Conservation (phyloP, 2,113 vertebrate species). For the Labrus mixtus region DNA sequence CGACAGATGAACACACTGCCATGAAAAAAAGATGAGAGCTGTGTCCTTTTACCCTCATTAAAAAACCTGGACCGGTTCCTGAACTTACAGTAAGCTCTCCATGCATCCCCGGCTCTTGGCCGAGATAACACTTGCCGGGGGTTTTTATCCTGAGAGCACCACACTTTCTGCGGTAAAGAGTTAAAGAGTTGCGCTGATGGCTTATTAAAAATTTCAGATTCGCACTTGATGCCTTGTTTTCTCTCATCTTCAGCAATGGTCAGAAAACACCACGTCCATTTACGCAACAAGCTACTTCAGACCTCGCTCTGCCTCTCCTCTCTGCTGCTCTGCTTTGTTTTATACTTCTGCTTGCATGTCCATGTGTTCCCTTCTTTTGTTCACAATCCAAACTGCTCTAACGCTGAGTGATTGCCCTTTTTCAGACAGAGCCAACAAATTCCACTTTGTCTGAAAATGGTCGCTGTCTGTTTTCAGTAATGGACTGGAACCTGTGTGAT, state of each 20-base stretch:
- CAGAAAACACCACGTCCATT: constrained; percentile 31
- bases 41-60: constrained; percentile 68
- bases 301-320: not conserved
- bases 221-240: constrained; percentile 43
- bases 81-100: constrained; percentile 25
- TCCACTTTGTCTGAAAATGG: constrained; percentile 43
- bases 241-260: constrained; percentile 26
- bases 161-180: constrained; percentile 38
- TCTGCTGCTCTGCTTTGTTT: constrained; percentile 23
- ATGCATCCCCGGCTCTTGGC: constrained; percentile 11
- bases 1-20: constrained; percentile 36
- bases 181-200: constrained; percentile 59
- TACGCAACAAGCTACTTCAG: constrained; percentile 11
- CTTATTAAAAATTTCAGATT: constrained; percentile 59
- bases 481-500: constrained; percentile 15
- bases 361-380: constrained; percentile 13
- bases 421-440: constrained; percentile 44
- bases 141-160: constrained; percentile 51
- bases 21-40: constrained; percentile 65
- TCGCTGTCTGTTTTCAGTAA: constrained; percentile 9
- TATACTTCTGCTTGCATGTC: constrained; percentile 27
- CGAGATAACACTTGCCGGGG: constrained; percentile 33
- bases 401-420: constrained; percentile 50
- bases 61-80: constrained; percentile 41
- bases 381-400: constrained; percentile 38